These are phyloP conservation scores for Brachypteracias leptosomus DNA, from an alignment of 2,113 vertebrate genomes.

Conservation along the genomic window DNA sequence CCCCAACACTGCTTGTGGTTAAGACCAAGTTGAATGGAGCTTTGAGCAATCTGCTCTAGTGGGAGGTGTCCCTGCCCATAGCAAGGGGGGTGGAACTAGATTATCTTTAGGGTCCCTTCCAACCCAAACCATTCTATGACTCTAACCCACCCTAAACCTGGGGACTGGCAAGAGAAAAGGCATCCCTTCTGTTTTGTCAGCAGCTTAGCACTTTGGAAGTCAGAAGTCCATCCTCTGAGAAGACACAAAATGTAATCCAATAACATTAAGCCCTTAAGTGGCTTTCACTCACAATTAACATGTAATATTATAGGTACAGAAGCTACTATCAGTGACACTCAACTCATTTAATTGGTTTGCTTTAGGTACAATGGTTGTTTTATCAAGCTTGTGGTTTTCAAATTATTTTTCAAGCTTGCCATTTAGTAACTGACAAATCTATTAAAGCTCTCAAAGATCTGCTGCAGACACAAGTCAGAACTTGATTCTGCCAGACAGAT, in stretches of 20 bases:
- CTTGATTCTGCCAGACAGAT: background rate
- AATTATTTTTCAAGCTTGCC: background rate
- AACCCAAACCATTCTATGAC: too few relatives aligned
- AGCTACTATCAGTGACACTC: background rate
- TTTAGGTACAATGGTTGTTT: background rate
- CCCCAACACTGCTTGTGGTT: too few relatives aligned
- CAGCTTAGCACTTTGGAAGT: background rate
- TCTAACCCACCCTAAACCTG: background rate
- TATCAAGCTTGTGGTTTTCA: accelerated
- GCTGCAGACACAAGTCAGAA: background rate
- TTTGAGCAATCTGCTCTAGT: too few relatives aligned
- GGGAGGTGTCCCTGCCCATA: too few relatives aligned
- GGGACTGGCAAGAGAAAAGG: background rate
- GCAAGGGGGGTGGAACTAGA: too few relatives aligned
- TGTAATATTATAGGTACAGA: background rate
- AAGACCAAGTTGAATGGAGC: too few relatives aligned
- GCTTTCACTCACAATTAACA: constrained; percentile 35
- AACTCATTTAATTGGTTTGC: background rate
- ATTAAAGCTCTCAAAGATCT: background rate
- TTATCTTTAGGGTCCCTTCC: too few relatives aligned
- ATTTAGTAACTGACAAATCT: background rate
- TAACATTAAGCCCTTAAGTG: constrained; percentile 3
- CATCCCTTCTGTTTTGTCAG: background rate
- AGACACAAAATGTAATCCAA: constrained; percentile 10
- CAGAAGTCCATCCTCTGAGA: background rate